A percentile compares a stretch with the other conserved stretches of the same genome.
Conservation (phyloP, 2,888 invertebrate genomes). For the Tiliacea citrago region DNA sequence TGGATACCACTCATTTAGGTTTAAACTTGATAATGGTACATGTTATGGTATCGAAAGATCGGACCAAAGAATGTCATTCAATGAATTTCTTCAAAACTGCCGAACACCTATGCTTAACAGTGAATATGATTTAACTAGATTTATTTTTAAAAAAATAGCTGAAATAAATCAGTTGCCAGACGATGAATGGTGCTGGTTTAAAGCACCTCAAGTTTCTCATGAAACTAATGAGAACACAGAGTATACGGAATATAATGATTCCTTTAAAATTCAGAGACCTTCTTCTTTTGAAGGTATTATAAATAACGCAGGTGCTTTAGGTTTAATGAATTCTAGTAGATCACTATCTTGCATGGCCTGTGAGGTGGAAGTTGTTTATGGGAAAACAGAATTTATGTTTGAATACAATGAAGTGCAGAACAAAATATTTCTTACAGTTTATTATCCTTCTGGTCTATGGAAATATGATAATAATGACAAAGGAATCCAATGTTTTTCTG, state of each 20-base stretch:
- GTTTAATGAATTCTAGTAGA: slow-evolving; percentile 69
- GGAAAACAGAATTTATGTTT: slow-evolving; percentile 79
- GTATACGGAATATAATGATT: slow-evolving; percentile 22
- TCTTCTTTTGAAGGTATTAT: slow-evolving; percentile 73
- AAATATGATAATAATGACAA: slow-evolving; percentile 82
- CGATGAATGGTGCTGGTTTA: slow-evolving; percentile 83
- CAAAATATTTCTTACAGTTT: slow-evolving; percentile 87
- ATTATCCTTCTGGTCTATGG: slow-evolving; percentile 90
- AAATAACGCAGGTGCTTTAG: slow-evolving; percentile 78
- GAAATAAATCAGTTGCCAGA: slow-evolving; percentile 70
- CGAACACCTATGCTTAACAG: slow-evolving; percentile 76
- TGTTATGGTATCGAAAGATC: slow-evolving; percentile 83
- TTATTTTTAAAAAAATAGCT: slow-evolving; percentile 81
- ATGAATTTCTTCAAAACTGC: slow-evolving; percentile 77
- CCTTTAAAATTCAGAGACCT: slow-evolving; percentile 24
- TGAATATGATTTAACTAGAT: slow-evolving; percentile 73
- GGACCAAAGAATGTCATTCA: slow-evolving; percentile 72
- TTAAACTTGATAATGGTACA: slow-evolving; percentile 78
- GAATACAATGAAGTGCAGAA: slow-evolving; percentile 78
- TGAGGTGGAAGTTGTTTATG: slow-evolving; percentile 76
- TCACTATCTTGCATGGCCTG: slow-evolving; percentile 84
- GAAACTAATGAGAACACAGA: slow-evolving; percentile 26
- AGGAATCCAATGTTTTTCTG: slow-evolving; percentile 91
- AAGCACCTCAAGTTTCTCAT: slow-evolving; percentile 46
- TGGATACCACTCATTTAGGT: slow-evolving; percentile 82